phyloP scores from a whole-genome alignment of 2,113 vertebrate species.

The Deroptyus accipitrinus region DNA sequence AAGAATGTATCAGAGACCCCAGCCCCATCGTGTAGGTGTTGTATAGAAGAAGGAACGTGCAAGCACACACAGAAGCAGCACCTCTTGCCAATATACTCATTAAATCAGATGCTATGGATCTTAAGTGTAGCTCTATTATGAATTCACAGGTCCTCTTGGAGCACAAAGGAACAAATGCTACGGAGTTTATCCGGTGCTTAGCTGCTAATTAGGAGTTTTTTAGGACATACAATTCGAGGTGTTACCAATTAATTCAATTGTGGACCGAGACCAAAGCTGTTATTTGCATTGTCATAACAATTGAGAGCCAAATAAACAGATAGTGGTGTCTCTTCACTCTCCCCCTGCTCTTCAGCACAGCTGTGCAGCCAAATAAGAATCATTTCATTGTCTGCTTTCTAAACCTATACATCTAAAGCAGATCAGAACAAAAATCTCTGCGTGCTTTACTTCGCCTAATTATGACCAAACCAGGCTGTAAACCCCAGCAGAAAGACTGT shows the following conservation, averaged over 20 bases:
- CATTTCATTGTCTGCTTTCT: slow-evolving; percentile 71
- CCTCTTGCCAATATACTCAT: neutral
- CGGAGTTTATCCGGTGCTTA: slow-evolving; percentile 26
- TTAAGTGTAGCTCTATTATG: neutral
- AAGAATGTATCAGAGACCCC: neutral
- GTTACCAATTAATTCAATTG: slow-evolving; percentile 64
- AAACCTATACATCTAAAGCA: slow-evolving; percentile 60
- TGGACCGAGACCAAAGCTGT: slow-evolving; percentile 56
- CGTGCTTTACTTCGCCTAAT: slow-evolving; percentile 44
- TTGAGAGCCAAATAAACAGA: slow-evolving; percentile 61
- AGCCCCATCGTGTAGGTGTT: rapidly evolving
- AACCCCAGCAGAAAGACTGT: slow-evolving; percentile 3
- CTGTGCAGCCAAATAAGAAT: slow-evolving; percentile 71
- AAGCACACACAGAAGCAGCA: rapidly evolving
- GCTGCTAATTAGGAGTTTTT: slow-evolving; percentile 36
- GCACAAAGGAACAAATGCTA: neutral
- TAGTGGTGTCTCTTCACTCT: slow-evolving; percentile 11
- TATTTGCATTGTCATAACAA: slow-evolving; percentile 59
- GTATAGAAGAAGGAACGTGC: rapidly evolving
- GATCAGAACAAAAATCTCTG: slow-evolving; percentile 48
- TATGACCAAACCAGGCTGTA: slow-evolving; percentile 24
- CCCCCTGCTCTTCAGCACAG: slow-evolving; percentile 37
- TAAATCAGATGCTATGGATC: neutral
- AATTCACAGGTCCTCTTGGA: neutral
- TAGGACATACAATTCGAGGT: slow-evolving; percentile 38